Evolutionary conservation across 2,888 invertebrate species (phyloP).

Genomic region (Drosophila borealis): DNA sequence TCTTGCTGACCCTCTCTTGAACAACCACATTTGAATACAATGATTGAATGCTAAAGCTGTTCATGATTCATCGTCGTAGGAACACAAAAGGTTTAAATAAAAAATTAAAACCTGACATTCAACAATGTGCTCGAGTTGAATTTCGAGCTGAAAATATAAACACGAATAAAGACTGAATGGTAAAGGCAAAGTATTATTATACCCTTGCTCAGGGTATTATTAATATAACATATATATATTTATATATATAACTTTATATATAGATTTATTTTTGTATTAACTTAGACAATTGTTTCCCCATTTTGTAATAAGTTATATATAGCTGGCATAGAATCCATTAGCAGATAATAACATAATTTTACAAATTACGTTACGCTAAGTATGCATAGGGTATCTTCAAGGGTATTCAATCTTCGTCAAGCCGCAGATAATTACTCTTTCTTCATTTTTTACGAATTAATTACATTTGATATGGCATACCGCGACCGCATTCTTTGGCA

Average conservation of each 20-base stretch:
- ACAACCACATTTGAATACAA: conserved; percentile 48
- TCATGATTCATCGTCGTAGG: conserved; percentile 54
- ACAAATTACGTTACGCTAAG: background rate
- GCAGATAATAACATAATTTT: background rate
- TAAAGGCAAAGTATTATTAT: conserved; percentile 2
- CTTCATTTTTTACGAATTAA: conserved; percentile 38
- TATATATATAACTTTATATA: too few species aligned
- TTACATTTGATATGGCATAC: conserved; percentile 27
- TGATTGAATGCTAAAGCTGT: conserved; percentile 49
- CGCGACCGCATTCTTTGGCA: conserved; percentile 37
- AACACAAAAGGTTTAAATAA: background rate
- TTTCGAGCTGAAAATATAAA: conserved; percentile 27
- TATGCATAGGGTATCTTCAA: background rate
- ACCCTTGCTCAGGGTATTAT: background rate
- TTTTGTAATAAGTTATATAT: too few species aligned
- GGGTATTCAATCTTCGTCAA: background rate
- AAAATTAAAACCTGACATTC: conserved; percentile 31
- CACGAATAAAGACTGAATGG: conserved; percentile 16
- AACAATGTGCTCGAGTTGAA: conserved; percentile 30
- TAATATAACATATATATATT: too few species aligned
- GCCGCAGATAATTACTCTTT: too few species aligned
- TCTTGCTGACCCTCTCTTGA: conserved; percentile 38
- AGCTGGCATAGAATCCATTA: too few species aligned
- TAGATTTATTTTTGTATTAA: too few species aligned
- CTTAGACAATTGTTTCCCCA: too few species aligned